Evolutionary conservation across 2,797 vertebrate species (phyloP), one percentile per base, ranked within the genome.

Genomic region (Enteromius viviparus): DNA sequence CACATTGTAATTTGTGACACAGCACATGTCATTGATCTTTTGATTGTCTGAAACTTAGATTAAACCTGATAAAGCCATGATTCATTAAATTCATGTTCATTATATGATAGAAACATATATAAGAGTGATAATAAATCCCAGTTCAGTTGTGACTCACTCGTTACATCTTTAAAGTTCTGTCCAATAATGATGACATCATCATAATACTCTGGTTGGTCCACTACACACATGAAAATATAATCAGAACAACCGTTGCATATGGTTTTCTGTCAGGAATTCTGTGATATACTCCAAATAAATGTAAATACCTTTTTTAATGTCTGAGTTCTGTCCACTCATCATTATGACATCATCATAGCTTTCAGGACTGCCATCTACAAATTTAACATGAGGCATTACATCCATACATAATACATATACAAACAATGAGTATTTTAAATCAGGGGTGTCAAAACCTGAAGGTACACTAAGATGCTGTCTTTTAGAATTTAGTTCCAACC

Each of bases 111-210:
- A 49, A 49, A 15, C 10, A 5, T 26, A 26, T 58, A 26, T 12
- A 58, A 14, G 10, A 14, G 23, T 26, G 10, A 60, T 17, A 17
- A 9, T 32, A 34, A 15, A 19, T 9, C 29, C 0, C 12, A 76
- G 5, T 77, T 42, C 6, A 34, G 34, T 37, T 65, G 62, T 65
- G 62, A 9, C 78, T 40, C 17, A 80, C 65, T 17, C 6, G n/a
- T 68, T 51, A 79, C n/a, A 42, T 8, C n/a, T 70, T 14, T 6
- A 40, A 9, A 17, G n/a, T 60, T 12, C 40, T 70, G 49, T 49
- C 64, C 53, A 26, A 3, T 23, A 7, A 17, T 71, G 15, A 70
- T 26, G 70, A 64, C 21, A 62, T 70, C 74, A 83, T 77, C 81
- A 32, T 83, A 77, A 60, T 32, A 6, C 3, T 77, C 81, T 45